Evolutionary conservation across 2,113 vertebrate species (phyloP), one percentile per base, ranked within the genome.

Genomic region (Malurus alboscapulatus): DNA sequence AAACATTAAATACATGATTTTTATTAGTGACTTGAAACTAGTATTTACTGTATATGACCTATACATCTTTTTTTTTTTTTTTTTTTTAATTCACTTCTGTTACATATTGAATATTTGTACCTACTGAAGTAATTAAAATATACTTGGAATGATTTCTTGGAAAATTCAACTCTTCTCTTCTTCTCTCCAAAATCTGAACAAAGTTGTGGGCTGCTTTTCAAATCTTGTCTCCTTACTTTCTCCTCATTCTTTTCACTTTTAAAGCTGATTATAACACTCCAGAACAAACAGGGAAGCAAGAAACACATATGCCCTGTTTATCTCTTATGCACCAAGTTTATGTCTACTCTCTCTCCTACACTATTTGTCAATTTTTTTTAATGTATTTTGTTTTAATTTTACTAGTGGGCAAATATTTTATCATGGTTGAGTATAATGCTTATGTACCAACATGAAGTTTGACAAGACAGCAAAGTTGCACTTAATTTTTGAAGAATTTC

Each of bases 281-380:
- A 62, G 50, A 86, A 55, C 13, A 75, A 76, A 34, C 6, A 74
- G 9, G n/a, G 19, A 87, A 58, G 15, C 0, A 19, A 80, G 17
- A 77, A 81, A 54, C 11, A 10, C 24, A 14, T 7, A 42, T 18
- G 3, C 0, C 17, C 17, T 14, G 1, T n/a, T 90, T 66, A 6
- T 38, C 5, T 42, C 27, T 66, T 65, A 10, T 16, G 47, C 17
- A 32, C 9, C 6, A 79, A 55, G 17, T 44, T 84, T 83, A 10
- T 29, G 6, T 8, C 4, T 80, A 50, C 87, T 53, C 14, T 69
- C 42, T 65, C 14, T 77, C 21, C 4, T 55, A 15, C 2, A 48
- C 0, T 0, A 2, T 3, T 55, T 14, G 7, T 63, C 40, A 13
- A 7, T 27, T 62, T 83, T 75, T 63, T 86, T 12, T 0, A 77